Percentiles rank a stretch among this genome's conserved stretches.
Conservation (phyloP, 2,797 vertebrate species). For the Notamacropus eugenii region DNA sequence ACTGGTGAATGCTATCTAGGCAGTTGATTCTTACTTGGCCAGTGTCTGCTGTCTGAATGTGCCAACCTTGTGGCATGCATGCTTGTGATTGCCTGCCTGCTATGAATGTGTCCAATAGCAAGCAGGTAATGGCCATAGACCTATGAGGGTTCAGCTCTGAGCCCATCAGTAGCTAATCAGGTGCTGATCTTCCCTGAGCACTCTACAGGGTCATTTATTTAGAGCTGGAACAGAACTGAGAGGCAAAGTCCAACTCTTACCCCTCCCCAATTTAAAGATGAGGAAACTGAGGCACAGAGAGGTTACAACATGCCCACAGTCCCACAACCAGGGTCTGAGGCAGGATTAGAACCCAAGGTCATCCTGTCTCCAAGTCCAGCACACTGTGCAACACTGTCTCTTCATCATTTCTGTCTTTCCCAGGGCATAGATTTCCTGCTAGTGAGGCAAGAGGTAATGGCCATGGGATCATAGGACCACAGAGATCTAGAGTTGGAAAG, state of each 20-base stretch:
- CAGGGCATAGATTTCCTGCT: neutral
- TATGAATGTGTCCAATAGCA: neutral
- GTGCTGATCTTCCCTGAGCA: neutral
- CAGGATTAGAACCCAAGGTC: neutral
- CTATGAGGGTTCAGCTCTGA: neutral
- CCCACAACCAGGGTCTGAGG: neutral
- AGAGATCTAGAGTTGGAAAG: neutral
- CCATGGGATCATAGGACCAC: neutral
- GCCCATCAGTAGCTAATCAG: neutral
- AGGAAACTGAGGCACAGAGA: neutral
- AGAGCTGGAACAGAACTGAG: neutral
- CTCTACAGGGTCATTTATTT: neutral
- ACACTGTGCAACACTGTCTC: neutral
- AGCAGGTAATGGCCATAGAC: neutral
- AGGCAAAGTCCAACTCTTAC: neutral
- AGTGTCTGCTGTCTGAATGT: neutral
- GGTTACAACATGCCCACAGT: neutral
- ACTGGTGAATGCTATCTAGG: neutral
- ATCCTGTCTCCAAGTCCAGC: neutral
- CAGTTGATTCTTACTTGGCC: neutral
- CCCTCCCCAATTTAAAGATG: neutral
- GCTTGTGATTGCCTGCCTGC: neutral
- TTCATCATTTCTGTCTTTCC: neutral
- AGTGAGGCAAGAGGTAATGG: neutral
- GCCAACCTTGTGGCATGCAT: neutral